Base-by-base conservation (phyloP, 2,888 invertebrate species). In the Melinopterus prodromus region DNA sequence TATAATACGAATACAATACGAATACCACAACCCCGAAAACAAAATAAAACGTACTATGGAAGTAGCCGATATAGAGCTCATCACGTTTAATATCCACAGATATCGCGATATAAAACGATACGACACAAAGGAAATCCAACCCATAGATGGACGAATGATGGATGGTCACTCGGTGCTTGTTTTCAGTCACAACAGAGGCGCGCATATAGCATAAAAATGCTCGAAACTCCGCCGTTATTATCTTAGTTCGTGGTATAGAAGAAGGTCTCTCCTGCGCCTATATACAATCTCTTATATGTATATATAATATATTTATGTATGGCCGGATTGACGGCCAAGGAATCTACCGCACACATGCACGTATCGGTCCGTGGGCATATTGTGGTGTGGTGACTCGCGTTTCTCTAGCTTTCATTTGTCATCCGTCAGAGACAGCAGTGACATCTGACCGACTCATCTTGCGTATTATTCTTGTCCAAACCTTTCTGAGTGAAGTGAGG, bases 321-420 rank as follows among this genome's bases (percentile, higher is more conserved):
- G 79, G 72, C 76, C 77, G 15, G 80, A 78, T 76, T 74, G 79
- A 78, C 80, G 77, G 79, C 79, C 53, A 82, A 84, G 83, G 84
- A 85, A 84, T 85, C 84, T 84, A 83, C 85, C 85, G 84, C 85
- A 86, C 83, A 83, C 81, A 83, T 79, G 80, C 82, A 85, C 84
- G 86, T 85, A 85, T 85, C 85, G 84, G 84, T 84, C 81, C 80
- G 80, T 85, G 84, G 86, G 83, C 86, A 86, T 84, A 86, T 86
- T 86, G 87, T 88, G 85, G 86, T 85, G 82, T 85, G 84, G 85
- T 88, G 88, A 88, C 88, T 88, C 82, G 88, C 88, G 86, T 84
- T 87, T 87, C 85, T 87, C 85, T 87, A 83, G 84, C 86, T 88
- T 88, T 87, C 88, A 88, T 89, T 89, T 89, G 88, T 89, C 88